Base-by-base conservation (phyloP, 2,113 vertebrate genomes). In the Erinaceus europaeus region DNA sequence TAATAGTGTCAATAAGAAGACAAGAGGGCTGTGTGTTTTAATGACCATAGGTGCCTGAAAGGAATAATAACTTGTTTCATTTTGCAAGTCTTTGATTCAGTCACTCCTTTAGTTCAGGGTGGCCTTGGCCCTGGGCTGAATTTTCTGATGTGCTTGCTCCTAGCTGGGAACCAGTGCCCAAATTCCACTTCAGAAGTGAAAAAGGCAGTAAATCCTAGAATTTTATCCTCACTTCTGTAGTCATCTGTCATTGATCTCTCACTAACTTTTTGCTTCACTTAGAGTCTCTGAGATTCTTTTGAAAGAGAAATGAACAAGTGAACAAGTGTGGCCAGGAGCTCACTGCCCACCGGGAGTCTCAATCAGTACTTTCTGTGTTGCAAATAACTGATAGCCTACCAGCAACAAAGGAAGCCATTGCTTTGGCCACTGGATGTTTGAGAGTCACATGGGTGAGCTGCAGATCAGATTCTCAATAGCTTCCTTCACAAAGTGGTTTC, bases 271-370 rank as follows among this genome's bases (percentile, higher is more conserved):
- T 18, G 38, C 15, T 61, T 55, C n/a, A 42, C 29, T 9, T 12
- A 42, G 64, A 52, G 50, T 34, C 88, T 64, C 65, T 44, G 81
- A 76, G 55, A 27, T 76, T 82, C 62, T 90, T 65, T 10, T 32
- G 55, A 65, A 92, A 61, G 57, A 88, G 32, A 83, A 78, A n/a
- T 9, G 3, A n/a, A 25, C 12, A 40, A 2, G 32, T 14, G 5
- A 44, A 72, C 13, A 8, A 23, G 23, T 1, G n/a, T 42, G 34
- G 34, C 55, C 55, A 38, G 42, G 48, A 61, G 18, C 29, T 7
- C 0, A 25, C 6, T 23, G 23, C 50, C 46, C 34, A 4, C n/a
- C 0, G 11, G n/a, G 72, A 6, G 6, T 12, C 34, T 13, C 32
- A 8, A 48, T 44, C 32, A 1, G 34, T 20, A 10, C 20, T 36